These are phyloP conservation scores for Cairina moschata DNA, from an alignment of 2,113 vertebrate genomes.

Conservation along the genomic window DNA sequence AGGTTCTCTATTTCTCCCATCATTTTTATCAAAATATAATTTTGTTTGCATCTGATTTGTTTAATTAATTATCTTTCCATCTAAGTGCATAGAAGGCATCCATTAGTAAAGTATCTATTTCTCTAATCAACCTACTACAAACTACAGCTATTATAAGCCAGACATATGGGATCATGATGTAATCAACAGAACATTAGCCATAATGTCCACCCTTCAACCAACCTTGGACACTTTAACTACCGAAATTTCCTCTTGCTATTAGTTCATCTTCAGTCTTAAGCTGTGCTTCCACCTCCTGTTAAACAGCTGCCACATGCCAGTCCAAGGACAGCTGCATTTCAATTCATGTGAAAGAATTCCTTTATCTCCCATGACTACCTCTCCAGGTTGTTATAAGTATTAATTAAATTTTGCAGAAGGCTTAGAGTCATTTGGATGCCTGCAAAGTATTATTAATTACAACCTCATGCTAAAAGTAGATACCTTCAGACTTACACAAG, in stretches of 20 bases:
- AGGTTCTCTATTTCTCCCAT: accelerated
- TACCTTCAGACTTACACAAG: not conserved
- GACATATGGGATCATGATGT: not conserved
- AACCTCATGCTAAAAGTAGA: not conserved
- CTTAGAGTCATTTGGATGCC: slow-evolving; percentile 11
- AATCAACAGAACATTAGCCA: accelerated
- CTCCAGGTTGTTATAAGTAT: not conserved
- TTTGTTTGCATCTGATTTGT: not conserved
- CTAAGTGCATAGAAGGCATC: not conserved
- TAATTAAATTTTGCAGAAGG: slow-evolving; percentile 43
- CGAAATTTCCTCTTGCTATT: not conserved
- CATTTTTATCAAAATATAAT: not conserved
- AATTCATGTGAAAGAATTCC: slow-evolving; percentile 30
- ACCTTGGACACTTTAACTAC: not conserved
- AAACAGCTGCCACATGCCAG: slow-evolving; percentile 17
- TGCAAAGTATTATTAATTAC: slow-evolving; percentile 6
- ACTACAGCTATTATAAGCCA: not conserved
- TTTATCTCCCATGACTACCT: slow-evolving; percentile 30
- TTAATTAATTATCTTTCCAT: not conserved
- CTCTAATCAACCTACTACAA: not conserved
- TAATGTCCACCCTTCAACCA: not conserved
- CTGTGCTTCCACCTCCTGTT: slow-evolving; percentile 7
- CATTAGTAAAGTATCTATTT: not conserved
- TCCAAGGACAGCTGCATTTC: slow-evolving; percentile 29
- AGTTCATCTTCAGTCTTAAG: not conserved